phyloP scores from a whole-genome alignment of 2,888 invertebrate species.

The Invenusta paracnida region DNA sequence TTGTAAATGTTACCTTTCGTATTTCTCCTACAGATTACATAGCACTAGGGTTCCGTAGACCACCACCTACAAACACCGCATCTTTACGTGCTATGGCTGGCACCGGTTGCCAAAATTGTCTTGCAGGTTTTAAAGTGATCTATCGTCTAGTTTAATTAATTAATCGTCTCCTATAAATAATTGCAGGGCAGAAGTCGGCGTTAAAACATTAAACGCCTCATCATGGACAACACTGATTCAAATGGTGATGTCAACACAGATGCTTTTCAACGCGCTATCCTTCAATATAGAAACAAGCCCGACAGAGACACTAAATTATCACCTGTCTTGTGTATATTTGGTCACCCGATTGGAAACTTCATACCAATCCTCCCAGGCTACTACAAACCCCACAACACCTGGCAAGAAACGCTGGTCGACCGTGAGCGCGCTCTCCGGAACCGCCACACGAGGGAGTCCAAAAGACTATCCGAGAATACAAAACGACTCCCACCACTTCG shows the following conservation, averaged over 20 bases:
- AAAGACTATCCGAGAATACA: slow-evolving; percentile 48
- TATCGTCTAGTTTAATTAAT: neutral
- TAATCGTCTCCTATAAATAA: slow-evolving; percentile 47
- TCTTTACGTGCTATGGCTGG: neutral
- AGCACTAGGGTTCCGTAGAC: neutral
- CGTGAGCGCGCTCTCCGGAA: slow-evolving; percentile 48
- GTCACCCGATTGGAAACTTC: slow-evolving; percentile 33
- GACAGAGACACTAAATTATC: too few relatives aligned
- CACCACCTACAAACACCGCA: neutral
- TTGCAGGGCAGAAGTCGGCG: slow-evolving; percentile 31
- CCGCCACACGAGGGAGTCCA: slow-evolving; percentile 47
- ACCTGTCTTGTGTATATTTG: slow-evolving; percentile 47
- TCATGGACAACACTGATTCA: slow-evolving; percentile 28
- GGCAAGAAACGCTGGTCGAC: slow-evolving; percentile 46
- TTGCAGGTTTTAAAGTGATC: neutral
- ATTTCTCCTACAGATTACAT: neutral
- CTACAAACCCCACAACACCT: slow-evolving; percentile 34
- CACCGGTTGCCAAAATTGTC: neutral
- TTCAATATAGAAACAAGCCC: slow-evolving; percentile 47
- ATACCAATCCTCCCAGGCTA: slow-evolving; percentile 37
- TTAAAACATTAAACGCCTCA: slow-evolving; percentile 28
- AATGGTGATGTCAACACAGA: slow-evolving; percentile 47
- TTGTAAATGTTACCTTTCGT: neutral
- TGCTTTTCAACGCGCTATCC: slow-evolving; percentile 40
- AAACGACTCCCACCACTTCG: slow-evolving; percentile 43